A percentile compares a stretch with the other conserved stretches of the same genome.
Conservation (phyloP, 2,113 vertebrate species). For the Orycteropus afer region DNA sequence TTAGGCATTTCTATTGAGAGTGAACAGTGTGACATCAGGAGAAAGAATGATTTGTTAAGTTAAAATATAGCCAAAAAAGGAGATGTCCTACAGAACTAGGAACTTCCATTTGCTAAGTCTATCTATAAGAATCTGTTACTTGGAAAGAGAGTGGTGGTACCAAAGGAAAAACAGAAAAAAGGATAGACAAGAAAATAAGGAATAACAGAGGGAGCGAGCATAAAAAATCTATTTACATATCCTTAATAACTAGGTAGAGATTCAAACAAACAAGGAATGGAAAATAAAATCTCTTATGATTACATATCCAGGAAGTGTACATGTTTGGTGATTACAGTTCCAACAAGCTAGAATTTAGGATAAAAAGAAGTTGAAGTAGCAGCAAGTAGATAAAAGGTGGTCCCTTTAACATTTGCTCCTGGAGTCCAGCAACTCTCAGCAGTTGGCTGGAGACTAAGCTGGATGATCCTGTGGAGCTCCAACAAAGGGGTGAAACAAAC, state of each 20-base stretch:
- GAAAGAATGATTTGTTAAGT: neutral
- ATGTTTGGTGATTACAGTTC: slow-evolving; percentile 66
- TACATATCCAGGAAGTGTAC: slow-evolving; percentile 31
- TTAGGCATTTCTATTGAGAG: neutral
- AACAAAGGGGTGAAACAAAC: slow-evolving; percentile 89
- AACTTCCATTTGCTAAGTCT: neutral
- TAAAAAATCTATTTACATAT: neutral
- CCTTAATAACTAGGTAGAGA: neutral
- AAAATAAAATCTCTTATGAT: slow-evolving; percentile 43
- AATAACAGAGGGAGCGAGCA: neutral
- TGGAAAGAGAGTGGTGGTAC: slow-evolving; percentile 21
- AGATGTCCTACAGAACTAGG: neutral
- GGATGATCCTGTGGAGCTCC: slow-evolving; percentile 86
- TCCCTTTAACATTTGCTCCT: slow-evolving; percentile 87
- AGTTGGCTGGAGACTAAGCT: slow-evolving; percentile 90
- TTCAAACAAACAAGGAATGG: slow-evolving; percentile 45
- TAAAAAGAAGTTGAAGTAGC: slow-evolving; percentile 81
- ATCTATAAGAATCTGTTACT: slow-evolving; percentile 29
- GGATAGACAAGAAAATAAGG: neutral
- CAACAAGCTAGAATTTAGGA: slow-evolving; percentile 82
- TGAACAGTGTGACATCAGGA: neutral
- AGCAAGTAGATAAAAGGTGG: slow-evolving; percentile 86
- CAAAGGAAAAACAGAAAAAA: neutral
- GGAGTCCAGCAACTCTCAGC: slow-evolving; percentile 87
- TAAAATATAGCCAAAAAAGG: fast-evolving